Evolutionary conservation across 2,797 vertebrate species (phyloP), one percentile per base, ranked within the genome.

Genomic region (Eospalax fontanierii): DNA sequence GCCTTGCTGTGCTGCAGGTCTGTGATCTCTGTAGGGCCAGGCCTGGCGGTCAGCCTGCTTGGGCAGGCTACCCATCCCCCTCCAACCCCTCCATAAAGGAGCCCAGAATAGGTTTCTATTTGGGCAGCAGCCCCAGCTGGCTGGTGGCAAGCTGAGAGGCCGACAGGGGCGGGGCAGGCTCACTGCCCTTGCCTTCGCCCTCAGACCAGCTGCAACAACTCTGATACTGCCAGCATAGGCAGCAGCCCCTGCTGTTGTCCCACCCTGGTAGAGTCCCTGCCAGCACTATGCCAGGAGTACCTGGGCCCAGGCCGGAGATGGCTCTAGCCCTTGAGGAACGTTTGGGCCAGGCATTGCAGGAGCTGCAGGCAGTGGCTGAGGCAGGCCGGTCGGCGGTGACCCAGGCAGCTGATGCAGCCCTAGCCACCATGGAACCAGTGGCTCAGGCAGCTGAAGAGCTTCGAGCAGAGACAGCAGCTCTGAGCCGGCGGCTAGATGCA

Each of bases 331-430:
- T 99, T n/a, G 98, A 98, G 24, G 93, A 97, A 7, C 97, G 96
- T 7, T 90, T 99, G 86, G 97, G 92, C 50, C 98, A 93, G 92
- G 99, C 98, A 0, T 90, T 99, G 79, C 97, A 97, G 61, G 99
- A 99, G 96, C 98, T 99, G 83, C 98, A 97, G 43, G 96, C 46
- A n/a, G 99, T 99, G 89, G 98, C 99, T 91, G 98, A 99, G 97
- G 98, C 95, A 0, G 99, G 99, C 57, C 96, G 97, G 83, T 98
- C 96, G 54, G 97, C 54, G 0, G 96, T 99, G 89, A 98, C 99
- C 87, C 98, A 94, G 79, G 98, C 97, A 26, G 97, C 99, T 5
- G 98, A 99, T 94, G 97, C 97, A 94, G 98, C 98, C 0, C 93
- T 97, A 14, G 89, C 84, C 46, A 95, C 79, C 33, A 95, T 99